Evolutionary conservation across 2,113 vertebrate species (phyloP).

Genomic region (Pionites leucogaster): DNA sequence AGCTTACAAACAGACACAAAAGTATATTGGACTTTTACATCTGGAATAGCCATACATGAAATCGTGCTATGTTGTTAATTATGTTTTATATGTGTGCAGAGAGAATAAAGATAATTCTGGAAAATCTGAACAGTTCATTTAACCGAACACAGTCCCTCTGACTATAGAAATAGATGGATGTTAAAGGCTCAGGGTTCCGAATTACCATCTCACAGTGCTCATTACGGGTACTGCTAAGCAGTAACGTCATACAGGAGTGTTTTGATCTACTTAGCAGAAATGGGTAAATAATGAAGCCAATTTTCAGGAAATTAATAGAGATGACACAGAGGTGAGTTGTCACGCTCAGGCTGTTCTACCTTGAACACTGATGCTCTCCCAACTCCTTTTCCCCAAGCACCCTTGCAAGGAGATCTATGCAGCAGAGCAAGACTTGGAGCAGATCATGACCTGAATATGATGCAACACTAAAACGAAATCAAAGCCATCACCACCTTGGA

Average conservation of each 20-base stretch:
- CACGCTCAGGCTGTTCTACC: not conserved
- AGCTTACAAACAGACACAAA: not conserved
- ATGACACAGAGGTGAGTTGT: not conserved
- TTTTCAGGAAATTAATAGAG: not conserved
- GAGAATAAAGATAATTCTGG: not conserved
- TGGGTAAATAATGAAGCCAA: not conserved
- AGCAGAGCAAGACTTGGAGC: not conserved
- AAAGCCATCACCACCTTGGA: not conserved
- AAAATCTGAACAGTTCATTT: not conserved
- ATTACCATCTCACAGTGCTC: not conserved
- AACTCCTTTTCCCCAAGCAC: not conserved
- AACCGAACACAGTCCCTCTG: not conserved
- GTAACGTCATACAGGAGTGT: not conserved
- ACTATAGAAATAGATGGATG: not conserved
- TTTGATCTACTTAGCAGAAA: not conserved
- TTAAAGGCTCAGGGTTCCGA: not conserved
- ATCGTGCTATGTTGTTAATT: not conserved
- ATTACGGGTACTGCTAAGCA: not conserved
- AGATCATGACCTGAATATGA: not conserved
- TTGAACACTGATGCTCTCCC: not conserved
- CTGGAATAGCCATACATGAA: not conserved
- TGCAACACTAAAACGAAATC: not conserved
- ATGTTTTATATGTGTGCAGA: not conserved
- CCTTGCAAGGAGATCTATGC: fast-evolving
- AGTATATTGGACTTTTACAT: not conserved